These are phyloP conservation scores for Hermetia illucens DNA, from an alignment of 1,140 invertebrate genomes.

Conservation along the genomic window DNA sequence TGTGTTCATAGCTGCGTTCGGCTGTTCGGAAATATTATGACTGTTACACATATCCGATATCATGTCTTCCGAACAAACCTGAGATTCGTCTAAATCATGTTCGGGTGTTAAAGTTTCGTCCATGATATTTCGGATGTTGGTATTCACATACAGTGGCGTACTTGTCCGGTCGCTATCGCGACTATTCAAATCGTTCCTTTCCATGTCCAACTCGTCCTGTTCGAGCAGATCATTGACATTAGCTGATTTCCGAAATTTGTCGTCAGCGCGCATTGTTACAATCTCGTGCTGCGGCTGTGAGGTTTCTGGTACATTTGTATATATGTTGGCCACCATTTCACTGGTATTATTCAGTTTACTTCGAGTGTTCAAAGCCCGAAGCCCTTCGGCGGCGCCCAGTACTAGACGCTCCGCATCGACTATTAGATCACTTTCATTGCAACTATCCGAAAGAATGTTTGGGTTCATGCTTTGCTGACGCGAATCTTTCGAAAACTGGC, in stretches of 20 bases:
- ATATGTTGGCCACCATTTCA: conserved; percentile 52
- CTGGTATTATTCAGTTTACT: conserved; percentile 15
- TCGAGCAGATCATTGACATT: conserved; percentile 26
- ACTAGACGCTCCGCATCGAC: conserved; percentile 23
- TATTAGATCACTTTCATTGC: conserved; percentile 32
- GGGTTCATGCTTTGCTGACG: conserved; percentile 33
- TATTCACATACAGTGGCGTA: conserved; percentile 23
- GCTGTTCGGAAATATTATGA: conserved; percentile 3
- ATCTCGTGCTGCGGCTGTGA: conserved; percentile 44
- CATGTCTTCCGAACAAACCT: too few species aligned
- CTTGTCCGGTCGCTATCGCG: conserved; percentile 15
- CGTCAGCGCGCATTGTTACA: conserved; percentile 29
- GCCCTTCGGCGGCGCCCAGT: conserved; percentile 22
- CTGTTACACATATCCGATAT: too few species aligned
- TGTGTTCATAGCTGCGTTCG: conserved; percentile 22
- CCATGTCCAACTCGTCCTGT: conserved; percentile 14
- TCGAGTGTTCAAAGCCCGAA: conserved; percentile 16
- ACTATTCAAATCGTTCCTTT: conserved; percentile 11
- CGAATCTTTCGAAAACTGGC: conserved; percentile 20
- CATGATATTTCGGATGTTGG: conserved; percentile 10
- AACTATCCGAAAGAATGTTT: conserved; percentile 44
- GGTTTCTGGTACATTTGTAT: conserved; percentile 55
- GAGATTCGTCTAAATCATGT: too few species aligned
- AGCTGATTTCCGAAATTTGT: conserved; percentile 27
- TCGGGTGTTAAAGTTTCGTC: not conserved